A percentile compares a stretch with the other conserved stretches of the same genome.
Conservation (phyloP, 2,888 invertebrate species). For the Sympetrum striolatum region DNA sequence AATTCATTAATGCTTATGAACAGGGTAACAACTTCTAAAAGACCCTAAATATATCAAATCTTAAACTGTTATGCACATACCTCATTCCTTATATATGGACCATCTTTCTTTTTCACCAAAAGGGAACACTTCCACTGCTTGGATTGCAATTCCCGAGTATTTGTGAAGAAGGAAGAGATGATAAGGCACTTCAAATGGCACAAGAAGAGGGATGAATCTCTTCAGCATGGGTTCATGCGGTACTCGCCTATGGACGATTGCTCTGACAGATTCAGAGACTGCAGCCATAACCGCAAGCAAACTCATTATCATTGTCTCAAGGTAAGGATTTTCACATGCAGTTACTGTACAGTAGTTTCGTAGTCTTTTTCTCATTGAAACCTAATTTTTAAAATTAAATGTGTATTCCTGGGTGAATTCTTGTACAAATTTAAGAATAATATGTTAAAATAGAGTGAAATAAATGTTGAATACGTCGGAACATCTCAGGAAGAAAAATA, state of each 20-base stretch:
- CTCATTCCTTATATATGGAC: neutral
- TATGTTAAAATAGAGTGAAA: too few relatives aligned
- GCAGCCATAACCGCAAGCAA: conserved; percentile 92
- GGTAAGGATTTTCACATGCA: conserved; percentile 57
- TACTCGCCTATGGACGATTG: conserved; percentile 97
- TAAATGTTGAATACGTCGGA: too few relatives aligned
- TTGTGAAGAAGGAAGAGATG: conserved; percentile 98
- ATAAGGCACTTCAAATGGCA: conserved; percentile 99
- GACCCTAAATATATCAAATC: too few relatives aligned
- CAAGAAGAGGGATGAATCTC: conserved; percentile 95
- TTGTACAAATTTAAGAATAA: too few relatives aligned
- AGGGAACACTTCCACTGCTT: conserved; percentile 95
- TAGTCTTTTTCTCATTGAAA: too few relatives aligned
- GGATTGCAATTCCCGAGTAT: conserved; percentile 82
- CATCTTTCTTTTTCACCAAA: conserved; percentile 51
- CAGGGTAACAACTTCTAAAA: too few relatives aligned
- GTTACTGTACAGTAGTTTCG: too few relatives aligned
- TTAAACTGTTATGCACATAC: neutral
- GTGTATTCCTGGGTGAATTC: too few relatives aligned
- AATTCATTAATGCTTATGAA: too few relatives aligned
- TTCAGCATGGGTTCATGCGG: conserved; percentile 93
- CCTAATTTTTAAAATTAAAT: too few relatives aligned
- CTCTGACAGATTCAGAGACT: conserved; percentile 80
- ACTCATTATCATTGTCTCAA: conserved; percentile 98
- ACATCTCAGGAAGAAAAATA: too few relatives aligned